Conservation (phyloP, 2,797 vertebrate species). For the Galaxias olidus region DNA sequence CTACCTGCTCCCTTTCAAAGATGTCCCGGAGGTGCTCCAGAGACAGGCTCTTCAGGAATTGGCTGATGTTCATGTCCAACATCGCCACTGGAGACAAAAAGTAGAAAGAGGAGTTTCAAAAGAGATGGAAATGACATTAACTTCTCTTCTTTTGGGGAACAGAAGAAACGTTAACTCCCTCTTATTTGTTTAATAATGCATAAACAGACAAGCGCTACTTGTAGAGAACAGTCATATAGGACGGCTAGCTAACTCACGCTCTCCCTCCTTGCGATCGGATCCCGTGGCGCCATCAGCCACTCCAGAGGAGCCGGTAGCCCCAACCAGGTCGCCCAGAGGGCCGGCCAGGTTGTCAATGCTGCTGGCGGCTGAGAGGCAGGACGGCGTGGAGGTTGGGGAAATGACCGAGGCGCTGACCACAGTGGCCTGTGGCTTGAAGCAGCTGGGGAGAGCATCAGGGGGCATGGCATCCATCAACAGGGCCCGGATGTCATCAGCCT, state of each 20-base stretch:
- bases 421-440: conserved; percentile 89
- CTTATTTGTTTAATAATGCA: too few species aligned
- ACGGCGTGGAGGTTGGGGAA: conserved; percentile 94
- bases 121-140: too few species aligned
- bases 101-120: too few species aligned
- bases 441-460: conserved; percentile 84
- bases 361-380: conserved; percentile 94
- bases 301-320: conserved; percentile 82
- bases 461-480: conserved; percentile 90
- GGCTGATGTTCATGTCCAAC: conserved; percentile 87
- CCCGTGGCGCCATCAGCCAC: conserved; percentile 91
- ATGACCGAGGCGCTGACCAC: conserved; percentile 93
- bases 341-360: conserved; percentile 95
- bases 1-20: conserved; percentile 89
- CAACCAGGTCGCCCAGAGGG: conserved; percentile 82
- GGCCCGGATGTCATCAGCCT: conserved; percentile 89
- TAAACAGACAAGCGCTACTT: too few species aligned
- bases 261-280: conserved; percentile 91
- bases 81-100: too few species aligned
- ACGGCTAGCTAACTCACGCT: too few species aligned
- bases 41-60: conserved; percentile 86
- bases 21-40: conserved; percentile 86
- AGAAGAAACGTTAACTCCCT: too few species aligned
- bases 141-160: too few species aligned
- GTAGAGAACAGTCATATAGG: too few species aligned